These are phyloP conservation scores for Ormyrus thymus DNA, from an alignment of 2,888 invertebrate genomes.

Conservation along the genomic window DNA sequence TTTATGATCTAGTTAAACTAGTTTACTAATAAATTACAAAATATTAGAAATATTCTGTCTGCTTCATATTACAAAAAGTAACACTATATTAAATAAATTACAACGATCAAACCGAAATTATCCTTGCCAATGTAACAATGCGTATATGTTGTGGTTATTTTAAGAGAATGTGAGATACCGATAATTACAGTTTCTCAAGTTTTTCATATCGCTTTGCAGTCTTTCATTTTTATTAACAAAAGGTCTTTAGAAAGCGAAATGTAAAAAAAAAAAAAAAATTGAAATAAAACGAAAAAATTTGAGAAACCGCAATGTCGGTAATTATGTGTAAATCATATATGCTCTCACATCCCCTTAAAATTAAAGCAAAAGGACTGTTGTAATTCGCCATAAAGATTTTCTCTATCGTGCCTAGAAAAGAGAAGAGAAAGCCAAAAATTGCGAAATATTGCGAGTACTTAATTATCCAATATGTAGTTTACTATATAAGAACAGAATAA, in stretches of 20 bases:
- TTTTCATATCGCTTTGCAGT: too few relatives aligned
- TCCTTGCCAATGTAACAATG: slow-evolving; percentile 43
- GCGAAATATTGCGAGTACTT: background rate
- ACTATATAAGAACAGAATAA: slow-evolving; percentile 7
- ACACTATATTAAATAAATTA: slow-evolving; percentile 28
- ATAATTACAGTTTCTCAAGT: too few relatives aligned
- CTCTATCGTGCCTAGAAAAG: background rate
- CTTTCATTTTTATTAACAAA: too few relatives aligned
- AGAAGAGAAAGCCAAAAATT: slow-evolving; percentile 6
- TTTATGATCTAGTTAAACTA: too few relatives aligned
- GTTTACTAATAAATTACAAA: background rate
- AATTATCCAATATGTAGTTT: slow-evolving; percentile 32
- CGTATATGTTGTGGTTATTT: slow-evolving; percentile 25
- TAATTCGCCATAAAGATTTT: too few relatives aligned
- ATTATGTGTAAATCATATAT: too few relatives aligned
- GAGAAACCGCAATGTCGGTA: too few relatives aligned
- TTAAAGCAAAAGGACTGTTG: background rate
- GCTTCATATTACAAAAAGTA: slow-evolving; percentile 22
- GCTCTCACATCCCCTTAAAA: background rate
- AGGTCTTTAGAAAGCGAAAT: too few relatives aligned
- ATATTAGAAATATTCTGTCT: slow-evolving; percentile 27
- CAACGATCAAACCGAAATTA: slow-evolving; percentile 46
- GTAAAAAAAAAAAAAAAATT: too few relatives aligned
- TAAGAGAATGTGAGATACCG: too few relatives aligned
- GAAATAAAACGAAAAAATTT: too few relatives aligned